Base-by-base conservation (phyloP, 92 coral and sea anemone genomes). In the Parazoanthus swiftii region DNA sequence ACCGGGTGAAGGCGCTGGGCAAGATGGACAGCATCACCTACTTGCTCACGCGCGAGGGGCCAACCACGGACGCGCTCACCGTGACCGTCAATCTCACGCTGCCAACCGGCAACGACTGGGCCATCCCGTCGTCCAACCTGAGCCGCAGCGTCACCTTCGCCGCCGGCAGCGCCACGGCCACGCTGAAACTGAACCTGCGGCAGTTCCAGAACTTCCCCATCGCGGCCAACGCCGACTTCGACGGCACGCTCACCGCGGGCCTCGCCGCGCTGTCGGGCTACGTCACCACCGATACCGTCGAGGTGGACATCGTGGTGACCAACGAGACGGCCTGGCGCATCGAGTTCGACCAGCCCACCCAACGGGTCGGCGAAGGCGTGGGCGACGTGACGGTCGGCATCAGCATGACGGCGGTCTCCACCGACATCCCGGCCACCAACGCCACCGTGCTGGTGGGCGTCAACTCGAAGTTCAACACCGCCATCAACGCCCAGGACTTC, bases 281-380 rank as follows among this genome's bases (percentile, higher is more conserved):
- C 73, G 33, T 25, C 73, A 67, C 73, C 29, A 67, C 73, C 25
- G 73, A 67, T 8, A 67, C 73, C 73, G 73, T 25, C 25, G 73
- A 21, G 73, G 73, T 67, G 73, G 25, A 25, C 25, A 5, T 67
- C 25, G 29, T 67, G 26, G 73, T 67, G 29, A 67, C 73, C 73
- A 67, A 67, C 73, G 73, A 67, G 73, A 3, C 73, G 73, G 73
- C 73, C 73, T 67, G 73, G 73, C 73, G 73, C 73, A 20, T 67
- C 73, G 73, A 67, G 73, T 67, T 67, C 73, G 73, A 67, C 73
- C 73, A 67, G 73, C 29, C 73, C 73, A 8, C 73, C 73, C 73
- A 67, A 67, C 73, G 73, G 73, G 73, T 67, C 73, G 73, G 73
- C 73, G 73, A 67, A 67, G 73, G 73, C 73, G 73, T 67, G 73